phyloP scores from a whole-genome alignment of 2,113 vertebrate genomes.

The Rousettus leschenaultii region DNA sequence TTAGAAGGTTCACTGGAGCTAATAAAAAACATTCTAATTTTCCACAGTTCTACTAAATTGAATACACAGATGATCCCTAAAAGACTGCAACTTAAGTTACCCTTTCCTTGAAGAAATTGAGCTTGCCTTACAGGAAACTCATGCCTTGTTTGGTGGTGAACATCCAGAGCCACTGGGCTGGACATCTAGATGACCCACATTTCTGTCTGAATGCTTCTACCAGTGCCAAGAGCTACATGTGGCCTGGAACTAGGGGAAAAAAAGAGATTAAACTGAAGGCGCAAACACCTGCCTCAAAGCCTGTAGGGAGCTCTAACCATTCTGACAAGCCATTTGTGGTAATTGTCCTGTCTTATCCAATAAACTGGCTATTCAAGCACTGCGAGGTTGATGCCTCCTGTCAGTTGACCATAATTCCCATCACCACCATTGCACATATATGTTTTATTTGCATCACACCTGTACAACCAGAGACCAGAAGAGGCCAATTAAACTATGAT shows the following conservation, averaged over 20 bases:
- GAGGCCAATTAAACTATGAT: slow-evolving; percentile 70
- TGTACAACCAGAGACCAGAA: slow-evolving; percentile 58
- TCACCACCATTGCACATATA: slow-evolving; percentile 53
- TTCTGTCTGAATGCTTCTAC: slow-evolving; percentile 46
- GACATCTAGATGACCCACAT: slow-evolving; percentile 55
- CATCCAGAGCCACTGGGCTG: not conserved
- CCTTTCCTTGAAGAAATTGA: not conserved
- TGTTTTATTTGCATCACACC: slow-evolving; percentile 69
- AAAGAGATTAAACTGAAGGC: slow-evolving; percentile 69
- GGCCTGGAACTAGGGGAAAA: slow-evolving; percentile 60
- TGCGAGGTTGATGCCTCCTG: slow-evolving; percentile 60
- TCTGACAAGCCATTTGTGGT: slow-evolving; percentile 65
- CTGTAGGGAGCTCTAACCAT: slow-evolving; percentile 64
- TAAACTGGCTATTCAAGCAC: slow-evolving; percentile 50
- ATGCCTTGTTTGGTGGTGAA: not conserved
- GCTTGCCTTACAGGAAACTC: not conserved
- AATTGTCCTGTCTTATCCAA: slow-evolving; percentile 76
- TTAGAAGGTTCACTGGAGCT: not conserved
- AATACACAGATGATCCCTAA: not conserved
- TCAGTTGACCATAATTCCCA: slow-evolving; percentile 72
- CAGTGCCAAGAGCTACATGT: slow-evolving; percentile 52
- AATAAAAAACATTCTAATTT: not conserved
- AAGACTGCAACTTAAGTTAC: not conserved
- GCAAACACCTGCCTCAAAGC: slow-evolving; percentile 74
- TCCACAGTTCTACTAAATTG: not conserved